These are phyloP conservation scores for Troides helena DNA, from an alignment of 2,888 invertebrate species.

Conservation along the genomic window DNA sequence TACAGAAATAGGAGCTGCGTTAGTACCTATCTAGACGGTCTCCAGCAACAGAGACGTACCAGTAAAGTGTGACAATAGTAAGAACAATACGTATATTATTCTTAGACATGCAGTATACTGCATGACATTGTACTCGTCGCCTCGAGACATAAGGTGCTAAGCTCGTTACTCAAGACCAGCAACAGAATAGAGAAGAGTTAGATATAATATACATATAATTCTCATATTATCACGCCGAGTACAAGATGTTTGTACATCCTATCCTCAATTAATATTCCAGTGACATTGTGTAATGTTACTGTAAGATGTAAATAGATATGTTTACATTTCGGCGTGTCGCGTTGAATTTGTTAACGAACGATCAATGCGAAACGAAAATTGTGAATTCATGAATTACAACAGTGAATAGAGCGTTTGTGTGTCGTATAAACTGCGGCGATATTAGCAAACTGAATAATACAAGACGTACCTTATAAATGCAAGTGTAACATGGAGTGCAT, in stretches of 20 bases:
- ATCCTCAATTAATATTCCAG: background rate
- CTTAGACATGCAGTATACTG: too few species aligned
- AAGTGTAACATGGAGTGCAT: constrained; percentile 34
- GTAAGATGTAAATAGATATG: constrained; percentile 16
- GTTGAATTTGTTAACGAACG: constrained; percentile 21
- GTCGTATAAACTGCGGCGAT: constrained; percentile 31
- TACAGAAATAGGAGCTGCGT: too few species aligned
- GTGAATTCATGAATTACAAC: constrained; percentile 27
- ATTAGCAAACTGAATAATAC: constrained; percentile 36
- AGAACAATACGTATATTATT: too few species aligned
- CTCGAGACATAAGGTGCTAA: too few species aligned
- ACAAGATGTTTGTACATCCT: background rate
- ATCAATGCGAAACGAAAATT: constrained; percentile 28
- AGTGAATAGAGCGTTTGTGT: constrained; percentile 33
- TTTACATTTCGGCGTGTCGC: constrained; percentile 13
- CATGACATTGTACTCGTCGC: too few species aligned
- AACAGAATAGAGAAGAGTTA: too few species aligned
- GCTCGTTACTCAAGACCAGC: too few species aligned
- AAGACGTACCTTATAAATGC: constrained; percentile 33
- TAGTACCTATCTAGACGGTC: too few species aligned
- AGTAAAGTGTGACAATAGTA: too few species aligned
- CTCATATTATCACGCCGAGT: background rate
- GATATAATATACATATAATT: too few species aligned
- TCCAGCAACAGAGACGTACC: too few species aligned
- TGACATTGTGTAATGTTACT: constrained; percentile 8